A percentile compares a stretch with the other conserved stretches of the same genome.
Conservation (phyloP, 2,113 vertebrate species). For the Cyprinodon brontotheroides region DNA sequence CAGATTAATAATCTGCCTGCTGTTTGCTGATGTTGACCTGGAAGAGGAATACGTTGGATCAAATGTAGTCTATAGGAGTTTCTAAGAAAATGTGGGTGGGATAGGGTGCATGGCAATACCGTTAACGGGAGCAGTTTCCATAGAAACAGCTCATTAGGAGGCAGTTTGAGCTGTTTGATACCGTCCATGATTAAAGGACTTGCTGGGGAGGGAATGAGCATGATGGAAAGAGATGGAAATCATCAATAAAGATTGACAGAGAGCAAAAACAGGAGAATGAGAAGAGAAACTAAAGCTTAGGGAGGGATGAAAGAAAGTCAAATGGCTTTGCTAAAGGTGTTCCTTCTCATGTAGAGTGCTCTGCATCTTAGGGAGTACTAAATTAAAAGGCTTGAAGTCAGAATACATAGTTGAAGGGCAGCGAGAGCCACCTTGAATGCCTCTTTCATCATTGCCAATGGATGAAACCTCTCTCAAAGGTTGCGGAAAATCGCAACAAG, state of each 20-base stretch:
- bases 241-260: slow-evolving; percentile 24
- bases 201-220: slow-evolving; percentile 42
- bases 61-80: slow-evolving; percentile 42
- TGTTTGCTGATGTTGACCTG: slow-evolving; percentile 31
- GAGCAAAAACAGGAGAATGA: slow-evolving; percentile 9
- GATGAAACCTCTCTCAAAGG: slow-evolving; percentile 41
- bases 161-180: slow-evolving; percentile 72
- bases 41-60: slow-evolving; percentile 42
- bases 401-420: slow-evolving; percentile 27
- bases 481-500: slow-evolving; percentile 67
- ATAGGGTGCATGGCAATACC: slow-evolving; percentile 44
- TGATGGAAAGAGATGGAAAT: slow-evolving; percentile 15
- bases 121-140: slow-evolving; percentile 74
- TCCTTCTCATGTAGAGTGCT: slow-evolving; percentile 6
- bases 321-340: neutral
- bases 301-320: slow-evolving; percentile 27
- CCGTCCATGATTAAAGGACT: slow-evolving; percentile 72
- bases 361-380: slow-evolving; percentile 24
- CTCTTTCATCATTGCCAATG: slow-evolving; percentile 47
- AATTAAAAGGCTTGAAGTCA: slow-evolving; percentile 55
- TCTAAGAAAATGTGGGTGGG: slow-evolving; percentile 40
- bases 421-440: slow-evolving; percentile 35
- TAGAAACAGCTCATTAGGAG: slow-evolving; percentile 79
- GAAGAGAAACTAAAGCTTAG: neutral
- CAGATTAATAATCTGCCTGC: neutral